Percentiles rank a stretch among this genome's conserved stretches.
Conservation (phyloP, 2,888 invertebrate genomes). For the Mayetiola destructor region DNA sequence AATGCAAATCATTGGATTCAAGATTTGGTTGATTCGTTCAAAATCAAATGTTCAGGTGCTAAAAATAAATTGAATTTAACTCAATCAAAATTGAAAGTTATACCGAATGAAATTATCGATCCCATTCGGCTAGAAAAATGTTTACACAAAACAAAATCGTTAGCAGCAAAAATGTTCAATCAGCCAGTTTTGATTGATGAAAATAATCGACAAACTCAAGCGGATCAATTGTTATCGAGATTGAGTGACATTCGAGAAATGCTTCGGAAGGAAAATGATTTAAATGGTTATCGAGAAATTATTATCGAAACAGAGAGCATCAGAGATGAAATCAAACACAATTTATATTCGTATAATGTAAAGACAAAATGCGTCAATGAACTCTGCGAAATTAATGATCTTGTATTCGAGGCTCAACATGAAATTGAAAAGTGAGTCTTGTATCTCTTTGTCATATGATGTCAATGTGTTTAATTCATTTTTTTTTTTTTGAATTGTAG, state of each 20-base stretch:
- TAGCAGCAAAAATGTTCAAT: background rate
- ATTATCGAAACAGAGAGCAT: background rate
- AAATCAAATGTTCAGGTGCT: background rate
- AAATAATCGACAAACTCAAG: background rate
- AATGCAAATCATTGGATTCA: constrained; percentile 56
- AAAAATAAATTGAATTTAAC: background rate
- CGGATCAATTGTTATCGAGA: background rate
- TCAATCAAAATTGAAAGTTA: background rate
- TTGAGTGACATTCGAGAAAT: background rate
- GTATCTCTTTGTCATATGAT: background rate
- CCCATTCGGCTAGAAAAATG: background rate
- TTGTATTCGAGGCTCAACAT: background rate
- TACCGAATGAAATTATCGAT: background rate
- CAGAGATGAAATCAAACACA: background rate
- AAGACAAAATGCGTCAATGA: background rate
- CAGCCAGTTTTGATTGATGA: background rate
- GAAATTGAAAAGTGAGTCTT: background rate
- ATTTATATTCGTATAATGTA: background rate
- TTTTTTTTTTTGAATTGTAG: background rate
- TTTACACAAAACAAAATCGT: background rate
- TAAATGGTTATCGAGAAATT: background rate
- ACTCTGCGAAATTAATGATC: background rate
- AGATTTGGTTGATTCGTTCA: constrained; percentile 34
- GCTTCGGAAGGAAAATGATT: background rate
- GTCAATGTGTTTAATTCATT: background rate